These are phyloP conservation scores for Leptarthrus brevirostris DNA, from an alignment of 2,888 invertebrate genomes.

Conservation along the genomic window DNA sequence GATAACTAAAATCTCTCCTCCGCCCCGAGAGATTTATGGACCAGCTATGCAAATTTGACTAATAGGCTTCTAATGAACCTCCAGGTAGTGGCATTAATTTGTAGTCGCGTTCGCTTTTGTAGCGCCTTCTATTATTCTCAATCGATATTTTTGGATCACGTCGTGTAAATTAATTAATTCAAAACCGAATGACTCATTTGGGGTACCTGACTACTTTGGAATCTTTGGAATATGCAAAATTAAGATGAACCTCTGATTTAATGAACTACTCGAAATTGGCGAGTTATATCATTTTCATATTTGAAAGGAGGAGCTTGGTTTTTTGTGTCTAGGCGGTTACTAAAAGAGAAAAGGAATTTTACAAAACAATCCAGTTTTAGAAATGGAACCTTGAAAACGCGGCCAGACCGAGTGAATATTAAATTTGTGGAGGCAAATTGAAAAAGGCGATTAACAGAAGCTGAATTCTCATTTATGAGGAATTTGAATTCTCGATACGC, in stretches of 20 bases:
- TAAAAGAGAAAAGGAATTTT: not conserved
- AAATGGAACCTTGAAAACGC: not conserved
- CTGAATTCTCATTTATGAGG: constrained; percentile 26
- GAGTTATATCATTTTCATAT: too few relatives aligned
- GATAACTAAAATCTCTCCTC: not conserved
- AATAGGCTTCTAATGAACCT: constrained; percentile 34
- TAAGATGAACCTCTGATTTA: not conserved
- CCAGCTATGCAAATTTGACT: constrained; percentile 36
- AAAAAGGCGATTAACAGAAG: constrained; percentile 39
- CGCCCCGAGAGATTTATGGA: constrained; percentile 21
- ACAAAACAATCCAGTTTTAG: not conserved
- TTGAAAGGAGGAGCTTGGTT: too few relatives aligned
- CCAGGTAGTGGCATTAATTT: constrained; percentile 5
- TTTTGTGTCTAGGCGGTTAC: too few relatives aligned
- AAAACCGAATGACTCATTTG: not conserved
- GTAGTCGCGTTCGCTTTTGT: constrained; percentile 25
- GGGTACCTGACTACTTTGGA: too few relatives aligned
- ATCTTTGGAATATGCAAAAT: not conserved
- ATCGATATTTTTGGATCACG: not conserved
- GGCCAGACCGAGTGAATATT: not conserved
- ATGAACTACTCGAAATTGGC: too few relatives aligned
- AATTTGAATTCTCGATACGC: constrained; percentile 57
- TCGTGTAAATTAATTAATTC: not conserved
- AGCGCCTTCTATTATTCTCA: constrained; percentile 11
- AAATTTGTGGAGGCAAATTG: constrained; percentile 30